These are phyloP conservation scores for Gasteruption jaculator DNA, from an alignment of 2,888 invertebrate species.

Conservation along the genomic window DNA sequence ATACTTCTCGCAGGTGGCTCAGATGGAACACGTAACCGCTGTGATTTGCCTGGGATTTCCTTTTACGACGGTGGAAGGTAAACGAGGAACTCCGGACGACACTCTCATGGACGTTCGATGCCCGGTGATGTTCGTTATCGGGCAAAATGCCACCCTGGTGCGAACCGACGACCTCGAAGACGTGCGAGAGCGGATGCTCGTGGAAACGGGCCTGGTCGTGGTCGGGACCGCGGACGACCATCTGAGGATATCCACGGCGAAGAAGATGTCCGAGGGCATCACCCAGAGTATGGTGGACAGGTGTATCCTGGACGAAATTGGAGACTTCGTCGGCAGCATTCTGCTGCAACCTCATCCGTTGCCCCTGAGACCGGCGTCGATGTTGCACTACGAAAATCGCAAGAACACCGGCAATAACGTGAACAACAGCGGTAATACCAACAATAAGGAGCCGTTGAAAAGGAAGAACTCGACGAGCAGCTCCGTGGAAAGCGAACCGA, in stretches of 20 bases:
- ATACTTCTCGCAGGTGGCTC: conserved; percentile 59
- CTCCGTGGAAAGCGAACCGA: conserved; percentile 54
- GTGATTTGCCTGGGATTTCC: conserved; percentile 78
- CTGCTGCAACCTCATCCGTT: conserved; percentile 59
- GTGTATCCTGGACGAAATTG: conserved; percentile 68
- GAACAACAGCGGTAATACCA: too few species aligned
- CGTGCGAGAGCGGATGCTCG: conserved; percentile 69
- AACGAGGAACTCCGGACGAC: conserved; percentile 73
- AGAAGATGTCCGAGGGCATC: conserved; percentile 68
- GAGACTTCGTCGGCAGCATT: conserved; percentile 61
- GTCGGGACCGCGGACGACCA: conserved; percentile 78
- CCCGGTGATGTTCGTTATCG: conserved; percentile 75
- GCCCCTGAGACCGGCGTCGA: conserved; percentile 47
- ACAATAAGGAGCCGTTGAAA: conserved; percentile 48
- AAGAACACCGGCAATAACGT: too few species aligned
- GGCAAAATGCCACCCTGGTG: conserved; percentile 65
- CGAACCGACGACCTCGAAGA: conserved; percentile 75
- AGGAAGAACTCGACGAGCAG: conserved; percentile 55
- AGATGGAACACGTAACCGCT: conserved; percentile 68
- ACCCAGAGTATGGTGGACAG: conserved; percentile 78
- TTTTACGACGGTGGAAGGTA: conserved; percentile 67
- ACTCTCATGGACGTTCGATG: conserved; percentile 66
- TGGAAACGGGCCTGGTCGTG: conserved; percentile 71
- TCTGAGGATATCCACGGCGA: conserved; percentile 65
- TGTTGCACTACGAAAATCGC: conserved; percentile 26